phyloP scores from a whole-genome alignment of 2,113 vertebrate genomes.

The Phylloscopus whistleri region DNA sequence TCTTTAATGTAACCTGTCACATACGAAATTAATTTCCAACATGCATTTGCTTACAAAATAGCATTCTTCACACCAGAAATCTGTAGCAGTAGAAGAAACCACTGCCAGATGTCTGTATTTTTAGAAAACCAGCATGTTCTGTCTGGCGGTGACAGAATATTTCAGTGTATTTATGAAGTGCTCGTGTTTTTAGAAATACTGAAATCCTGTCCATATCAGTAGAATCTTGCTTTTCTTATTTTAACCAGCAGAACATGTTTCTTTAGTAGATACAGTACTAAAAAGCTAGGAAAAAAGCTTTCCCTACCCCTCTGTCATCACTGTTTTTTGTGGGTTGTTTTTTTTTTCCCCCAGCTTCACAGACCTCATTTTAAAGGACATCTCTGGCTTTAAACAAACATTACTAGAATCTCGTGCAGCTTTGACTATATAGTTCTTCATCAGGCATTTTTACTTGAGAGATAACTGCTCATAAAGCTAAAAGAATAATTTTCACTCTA shows the following conservation, averaged over 20 bases:
- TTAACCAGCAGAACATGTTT: slow-evolving; percentile 21
- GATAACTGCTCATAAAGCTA: background rate
- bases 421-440: background rate
- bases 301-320: background rate
- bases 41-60: slow-evolving; percentile 22
- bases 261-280: background rate
- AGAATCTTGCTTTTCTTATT: background rate
- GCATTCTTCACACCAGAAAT: slow-evolving; percentile 36
- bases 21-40: slow-evolving; percentile 52
- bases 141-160: slow-evolving; percentile 36
- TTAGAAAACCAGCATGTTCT: slow-evolving; percentile 10
- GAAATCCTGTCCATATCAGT: slow-evolving; percentile 41
- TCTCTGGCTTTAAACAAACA: background rate
- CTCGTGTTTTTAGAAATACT: slow-evolving; percentile 29
- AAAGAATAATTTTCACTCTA: background rate
- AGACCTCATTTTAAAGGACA: background rate
- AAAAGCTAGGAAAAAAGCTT: background rate
- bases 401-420: background rate
- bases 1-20: background rate
- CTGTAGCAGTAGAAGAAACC: slow-evolving; percentile 24
- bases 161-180: slow-evolving; percentile 59
- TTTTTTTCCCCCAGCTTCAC: background rate
- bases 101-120: slow-evolving; percentile 42
- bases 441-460: background rate
- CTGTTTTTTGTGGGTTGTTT: background rate